phyloP scores from a whole-genome alignment of 1,140 invertebrate species.

The Micrasema minimum region DNA sequence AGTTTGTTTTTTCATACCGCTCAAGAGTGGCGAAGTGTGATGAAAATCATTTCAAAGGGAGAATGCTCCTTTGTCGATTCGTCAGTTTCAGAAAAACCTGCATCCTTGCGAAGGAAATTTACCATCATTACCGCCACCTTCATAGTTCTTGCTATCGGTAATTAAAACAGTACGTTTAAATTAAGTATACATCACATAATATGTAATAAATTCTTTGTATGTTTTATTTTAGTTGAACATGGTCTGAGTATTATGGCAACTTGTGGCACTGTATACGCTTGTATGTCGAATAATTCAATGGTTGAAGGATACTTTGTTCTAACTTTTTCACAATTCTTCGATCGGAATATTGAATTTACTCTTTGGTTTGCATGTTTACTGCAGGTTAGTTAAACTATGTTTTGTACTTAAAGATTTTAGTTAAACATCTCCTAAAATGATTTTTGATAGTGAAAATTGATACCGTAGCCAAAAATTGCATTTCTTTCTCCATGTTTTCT shows the following conservation, averaged over 20 bases:
- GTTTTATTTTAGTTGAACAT: no score
- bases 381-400: not conserved
- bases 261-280: no score
- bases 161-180: no score
- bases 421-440: not conserved
- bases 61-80: not conserved
- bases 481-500: not conserved
- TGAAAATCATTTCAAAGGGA: not conserved
- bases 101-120: not conserved
- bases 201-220: no score
- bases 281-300: no score
- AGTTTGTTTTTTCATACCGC: not conserved
- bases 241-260: no score
- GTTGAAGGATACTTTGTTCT: no score
- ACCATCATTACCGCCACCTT: not conserved
- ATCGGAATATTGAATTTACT: no score
- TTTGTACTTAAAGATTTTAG: not conserved
- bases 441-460: not conserved
- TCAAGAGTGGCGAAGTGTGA: constrained; percentile 4
- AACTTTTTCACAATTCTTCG: no score
- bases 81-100: not conserved
- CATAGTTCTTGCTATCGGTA: not conserved
- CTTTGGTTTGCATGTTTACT: no score
- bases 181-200: no score
- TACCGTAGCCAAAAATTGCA: no score